These are phyloP conservation scores for Polyommatus iphigenia DNA, from an alignment of 2,888 invertebrate species.

Conservation along the genomic window DNA sequence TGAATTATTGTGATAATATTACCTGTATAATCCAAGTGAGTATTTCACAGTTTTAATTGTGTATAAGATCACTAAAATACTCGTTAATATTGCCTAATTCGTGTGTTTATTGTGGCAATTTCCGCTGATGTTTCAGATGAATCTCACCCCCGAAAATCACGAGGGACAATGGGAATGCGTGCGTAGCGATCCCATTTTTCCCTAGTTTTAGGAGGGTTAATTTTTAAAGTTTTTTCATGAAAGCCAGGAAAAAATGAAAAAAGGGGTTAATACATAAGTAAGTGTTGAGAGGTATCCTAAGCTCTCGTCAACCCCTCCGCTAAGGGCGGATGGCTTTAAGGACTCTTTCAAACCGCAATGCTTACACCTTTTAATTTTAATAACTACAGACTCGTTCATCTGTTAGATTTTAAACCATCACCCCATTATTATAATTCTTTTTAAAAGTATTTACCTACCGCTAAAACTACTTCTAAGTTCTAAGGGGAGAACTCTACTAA, in stretches of 20 bases:
- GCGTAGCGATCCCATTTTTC: background rate
- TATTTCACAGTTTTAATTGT: background rate
- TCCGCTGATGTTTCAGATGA: background rate
- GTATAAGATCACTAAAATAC: background rate
- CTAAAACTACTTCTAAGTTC: background rate
- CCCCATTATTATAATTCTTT: background rate
- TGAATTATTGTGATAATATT: constrained; percentile 28
- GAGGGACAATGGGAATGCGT: constrained; percentile 23
- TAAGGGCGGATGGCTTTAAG: constrained; percentile 10
- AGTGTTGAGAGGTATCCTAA: constrained; percentile 13
- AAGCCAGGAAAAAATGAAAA: background rate
- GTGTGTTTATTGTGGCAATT: background rate
- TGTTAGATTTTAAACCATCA: background rate
- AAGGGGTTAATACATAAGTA: background rate
- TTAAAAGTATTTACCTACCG: background rate
- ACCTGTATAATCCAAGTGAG: constrained; percentile 4
- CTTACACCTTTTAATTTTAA: background rate
- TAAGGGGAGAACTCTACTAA: background rate
- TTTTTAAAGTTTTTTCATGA: background rate
- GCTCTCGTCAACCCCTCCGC: background rate
- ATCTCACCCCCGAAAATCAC: constrained; percentile 11
- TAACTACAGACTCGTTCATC: background rate
- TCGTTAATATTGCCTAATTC: background rate
- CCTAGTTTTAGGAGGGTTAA: background rate
- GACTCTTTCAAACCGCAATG: constrained; percentile 27